Percentiles rank a stretch among this genome's conserved stretches.
Conservation (phyloP, 2,113 vertebrate species). For the Oncorhynchus clarkii region DNA sequence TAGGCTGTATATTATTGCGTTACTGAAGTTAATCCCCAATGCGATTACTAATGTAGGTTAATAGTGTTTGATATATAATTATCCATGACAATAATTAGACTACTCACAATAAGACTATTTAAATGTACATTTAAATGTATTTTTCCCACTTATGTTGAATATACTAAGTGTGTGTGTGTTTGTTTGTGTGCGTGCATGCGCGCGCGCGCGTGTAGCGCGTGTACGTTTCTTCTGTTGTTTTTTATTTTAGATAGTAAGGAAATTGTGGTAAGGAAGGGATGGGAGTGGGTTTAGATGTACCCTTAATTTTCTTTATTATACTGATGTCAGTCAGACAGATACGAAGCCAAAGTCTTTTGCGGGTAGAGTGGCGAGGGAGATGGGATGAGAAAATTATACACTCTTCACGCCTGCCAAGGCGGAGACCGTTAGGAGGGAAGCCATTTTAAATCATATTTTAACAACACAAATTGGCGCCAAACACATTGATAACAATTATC, state of each 20-base stretch:
- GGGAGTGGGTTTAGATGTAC: constrained; percentile 35
- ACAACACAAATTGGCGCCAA: neutral
- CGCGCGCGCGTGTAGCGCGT: too few species aligned
- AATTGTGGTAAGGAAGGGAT: constrained; percentile 32
- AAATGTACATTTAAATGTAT: too few species aligned
- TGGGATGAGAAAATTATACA: constrained; percentile 18
- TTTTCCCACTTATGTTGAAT: too few species aligned
- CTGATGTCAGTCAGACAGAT: constrained; percentile 21
- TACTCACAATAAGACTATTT: too few species aligned
- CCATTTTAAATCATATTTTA: constrained; percentile 16
- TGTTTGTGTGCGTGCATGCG: too few species aligned
- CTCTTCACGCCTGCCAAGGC: constrained; percentile 13
- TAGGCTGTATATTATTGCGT: too few species aligned
- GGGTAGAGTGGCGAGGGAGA: constrained; percentile 5
- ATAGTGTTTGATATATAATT: too few species aligned
- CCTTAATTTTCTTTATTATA: constrained; percentile 31
- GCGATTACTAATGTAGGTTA: too few species aligned
- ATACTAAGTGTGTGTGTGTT: too few species aligned
- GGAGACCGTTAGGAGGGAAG: neutral
- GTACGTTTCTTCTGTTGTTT: neutral
- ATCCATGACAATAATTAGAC: too few species aligned
- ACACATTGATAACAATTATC: constrained; percentile 2
- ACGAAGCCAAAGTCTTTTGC: constrained; percentile 5
- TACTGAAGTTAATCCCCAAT: too few species aligned
- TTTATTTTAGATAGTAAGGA: constrained; percentile 42